These are phyloP conservation scores for Gyrodactylus salaris DNA, from an alignment of 1,140 invertebrate species.

Conservation along the genomic window DNA sequence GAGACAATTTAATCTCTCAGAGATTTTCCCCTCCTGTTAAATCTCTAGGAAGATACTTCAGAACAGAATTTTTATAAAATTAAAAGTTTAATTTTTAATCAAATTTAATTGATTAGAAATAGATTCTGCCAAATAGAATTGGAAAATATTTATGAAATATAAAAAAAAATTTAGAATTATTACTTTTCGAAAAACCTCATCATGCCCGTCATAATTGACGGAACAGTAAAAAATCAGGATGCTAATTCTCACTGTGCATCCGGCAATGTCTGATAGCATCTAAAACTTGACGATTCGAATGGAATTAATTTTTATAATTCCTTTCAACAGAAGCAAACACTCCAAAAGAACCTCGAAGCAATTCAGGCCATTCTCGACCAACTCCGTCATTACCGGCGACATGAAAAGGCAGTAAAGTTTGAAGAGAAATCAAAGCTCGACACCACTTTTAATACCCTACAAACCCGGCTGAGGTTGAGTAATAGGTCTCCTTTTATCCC, in stretches of 20 bases:
- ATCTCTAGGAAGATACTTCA: neutral
- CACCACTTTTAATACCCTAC: constrained; percentile 91
- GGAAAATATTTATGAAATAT: no score
- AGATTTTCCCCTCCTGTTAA: constrained; percentile 61
- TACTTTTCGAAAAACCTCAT: no score
- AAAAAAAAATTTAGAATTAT: no score
- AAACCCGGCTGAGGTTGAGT: constrained; percentile 62
- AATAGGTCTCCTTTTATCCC: constrained; percentile 85
- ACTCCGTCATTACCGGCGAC: constrained; percentile 78
- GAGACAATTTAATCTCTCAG: neutral
- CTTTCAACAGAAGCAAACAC: neutral
- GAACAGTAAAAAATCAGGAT: no score
- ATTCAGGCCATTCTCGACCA: constrained; percentile 89
- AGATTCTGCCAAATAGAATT: no score
- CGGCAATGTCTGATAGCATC: no score
- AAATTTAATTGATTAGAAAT: no score
- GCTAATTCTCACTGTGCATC: no score
- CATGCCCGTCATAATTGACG: no score
- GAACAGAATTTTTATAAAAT: neutral
- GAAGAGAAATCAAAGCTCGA: constrained; percentile 90
- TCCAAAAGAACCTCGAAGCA: constrained; percentile 30
- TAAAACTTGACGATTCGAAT: no score
- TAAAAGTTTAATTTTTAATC: no score
- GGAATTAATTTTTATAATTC: no score
- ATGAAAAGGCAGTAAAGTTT: constrained; percentile 87